Base-by-base conservation (phyloP, 53 echinoderm and acorn worm genomes). In the Paracentrotus lividus region DNA sequence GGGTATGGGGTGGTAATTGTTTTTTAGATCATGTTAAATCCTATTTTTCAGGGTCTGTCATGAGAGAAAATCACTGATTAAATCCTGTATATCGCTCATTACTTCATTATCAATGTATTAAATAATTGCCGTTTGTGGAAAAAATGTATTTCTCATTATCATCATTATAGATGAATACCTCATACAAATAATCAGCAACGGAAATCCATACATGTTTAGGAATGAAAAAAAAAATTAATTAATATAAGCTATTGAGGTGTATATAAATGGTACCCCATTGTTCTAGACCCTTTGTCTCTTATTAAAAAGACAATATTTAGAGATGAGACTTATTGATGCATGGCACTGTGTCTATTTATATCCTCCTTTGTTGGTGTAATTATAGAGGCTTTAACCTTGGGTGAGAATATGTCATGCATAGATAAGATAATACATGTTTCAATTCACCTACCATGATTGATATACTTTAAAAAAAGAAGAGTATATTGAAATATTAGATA, bases 221-320 rank as follows among this genome's bases (percentile, higher is more conserved):
- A 72, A 72, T 72, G 0, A 13, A 72, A 16, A 2, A 38, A 20
- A 3, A 66, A 67, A 16, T 72, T 18, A 38, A 72, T 38, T 72
- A 31, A 72, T 40, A 38, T 72, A 16, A 16, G 40, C 38, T 14
- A 20, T 40, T 72, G 29, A 38, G 18, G 40, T 72, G 38, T 72
- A 21, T 20, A 69, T 10, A 69, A 69, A 10, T 69, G 69, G 44
- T 44, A 47, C 47, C 47, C 44, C 26, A 24, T 81, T 81, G 23
- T 81, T 5, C n/a, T 45, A 1, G 26, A 45, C n/a, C 26, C 81
- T n/a, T 26, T 45, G 18, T 45, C 26, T 81, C 44, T 81, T 81
- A 26, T 45, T 81, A n/a, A 45, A 45, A 40, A 36, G 21, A 81
- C 81, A 47, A 81, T 81, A 81, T 81, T 45, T 45, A 45, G 47